phyloP scores from a whole-genome alignment of 2,888 invertebrate genomes.

The Phyllotreta striolata region DNA sequence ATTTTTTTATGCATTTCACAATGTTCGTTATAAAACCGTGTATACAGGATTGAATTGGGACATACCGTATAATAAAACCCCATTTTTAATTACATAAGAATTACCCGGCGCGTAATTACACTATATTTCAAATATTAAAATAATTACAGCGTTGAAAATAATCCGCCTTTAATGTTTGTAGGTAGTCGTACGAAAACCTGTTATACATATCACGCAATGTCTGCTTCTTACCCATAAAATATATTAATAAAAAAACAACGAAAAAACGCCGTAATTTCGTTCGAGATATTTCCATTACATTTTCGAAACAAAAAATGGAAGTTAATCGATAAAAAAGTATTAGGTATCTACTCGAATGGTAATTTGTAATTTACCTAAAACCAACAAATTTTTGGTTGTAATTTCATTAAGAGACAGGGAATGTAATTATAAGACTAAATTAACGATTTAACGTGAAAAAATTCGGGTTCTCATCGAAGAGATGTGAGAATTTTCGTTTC shows the following conservation, averaged over 20 bases:
- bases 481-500: constrained; percentile 10
- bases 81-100: constrained; percentile 33
- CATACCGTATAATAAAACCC: neutral
- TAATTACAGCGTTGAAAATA: constrained; percentile 41
- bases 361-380: too few species aligned
- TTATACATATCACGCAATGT: constrained; percentile 51
- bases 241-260: constrained; percentile 33
- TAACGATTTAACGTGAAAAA: neutral
- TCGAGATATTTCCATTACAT: too few species aligned
- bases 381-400: too few species aligned
- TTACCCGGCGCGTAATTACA: constrained; percentile 29
- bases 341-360: too few species aligned
- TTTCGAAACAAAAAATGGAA: too few species aligned
- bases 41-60: too few species aligned
- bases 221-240: constrained; percentile 47
- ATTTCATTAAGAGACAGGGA: too few species aligned
- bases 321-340: too few species aligned
- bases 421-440: too few species aligned
- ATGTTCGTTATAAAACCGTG: too few species aligned
- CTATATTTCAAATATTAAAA: constrained; percentile 35
- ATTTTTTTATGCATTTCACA: too few species aligned
- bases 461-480: neutral
- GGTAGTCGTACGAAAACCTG: constrained; percentile 49
- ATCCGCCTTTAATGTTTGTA: constrained; percentile 42
- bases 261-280: constrained; percentile 51